phyloP scores from a whole-genome alignment of 1,140 invertebrate species.

The Grapholita molesta region DNA sequence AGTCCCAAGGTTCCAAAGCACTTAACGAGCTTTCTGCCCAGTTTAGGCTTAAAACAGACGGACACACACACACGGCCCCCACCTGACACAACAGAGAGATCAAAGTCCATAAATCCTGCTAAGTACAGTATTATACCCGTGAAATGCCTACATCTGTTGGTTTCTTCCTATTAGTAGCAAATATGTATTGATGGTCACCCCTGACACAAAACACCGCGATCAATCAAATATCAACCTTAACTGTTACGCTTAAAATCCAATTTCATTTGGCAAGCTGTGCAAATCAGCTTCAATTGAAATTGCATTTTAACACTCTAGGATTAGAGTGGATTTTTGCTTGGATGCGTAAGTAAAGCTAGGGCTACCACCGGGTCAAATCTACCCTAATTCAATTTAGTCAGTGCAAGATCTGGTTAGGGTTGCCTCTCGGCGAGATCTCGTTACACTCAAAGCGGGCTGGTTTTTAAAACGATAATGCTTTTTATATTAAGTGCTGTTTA shows the following conservation, averaged over 20 bases:
- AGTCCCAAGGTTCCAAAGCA: background rate
- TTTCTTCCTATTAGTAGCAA: constrained; percentile 74
- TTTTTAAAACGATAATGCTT: constrained; percentile 5
- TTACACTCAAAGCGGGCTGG: background rate
- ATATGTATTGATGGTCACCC: constrained; percentile 69
- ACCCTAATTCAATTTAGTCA: constrained; percentile 70
- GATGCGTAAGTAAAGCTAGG: background rate
- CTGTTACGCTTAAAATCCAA: background rate
- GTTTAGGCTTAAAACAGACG: background rate
- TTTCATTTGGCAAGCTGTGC: constrained; percentile 6
- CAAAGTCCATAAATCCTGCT: constrained; percentile 68
- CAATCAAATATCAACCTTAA: constrained; percentile 26
- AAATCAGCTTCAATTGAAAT: background rate
- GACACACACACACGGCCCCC: constrained; percentile 20
- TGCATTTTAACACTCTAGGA: constrained; percentile 16
- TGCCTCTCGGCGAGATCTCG: constrained; percentile 29
- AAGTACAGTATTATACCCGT: constrained; percentile 75
- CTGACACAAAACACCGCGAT: constrained; percentile 20
- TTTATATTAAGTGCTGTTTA: background rate
- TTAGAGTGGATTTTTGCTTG: constrained; percentile 24
- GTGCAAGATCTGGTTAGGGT: constrained; percentile 67
- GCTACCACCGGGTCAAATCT: constrained; percentile 54
- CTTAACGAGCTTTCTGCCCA: background rate
- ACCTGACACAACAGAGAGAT: constrained; percentile 64
- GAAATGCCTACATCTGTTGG: constrained; percentile 73